phyloP scores from a whole-genome alignment of 1,140 invertebrate species.

The Arctopsyche grandis region DNA sequence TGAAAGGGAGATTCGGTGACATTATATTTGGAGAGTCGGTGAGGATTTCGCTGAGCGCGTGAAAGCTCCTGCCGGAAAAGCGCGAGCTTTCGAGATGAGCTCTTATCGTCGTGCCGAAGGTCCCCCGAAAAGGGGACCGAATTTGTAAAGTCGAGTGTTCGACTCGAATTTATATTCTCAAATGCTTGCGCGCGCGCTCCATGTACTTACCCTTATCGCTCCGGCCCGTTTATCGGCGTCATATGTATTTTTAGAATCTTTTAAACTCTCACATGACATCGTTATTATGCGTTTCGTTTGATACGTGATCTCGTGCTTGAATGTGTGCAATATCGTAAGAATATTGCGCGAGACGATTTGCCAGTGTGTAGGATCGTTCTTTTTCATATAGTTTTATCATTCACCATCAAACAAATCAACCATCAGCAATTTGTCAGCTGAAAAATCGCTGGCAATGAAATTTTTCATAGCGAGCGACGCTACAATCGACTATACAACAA shows the following conservation, averaged over 20 bases:
- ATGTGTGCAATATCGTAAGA: too few relatives aligned
- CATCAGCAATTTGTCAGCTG: too few relatives aligned
- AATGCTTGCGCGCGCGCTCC: not conserved
- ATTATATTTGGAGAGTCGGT: constrained; percentile 43
- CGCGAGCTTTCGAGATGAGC: constrained; percentile 36
- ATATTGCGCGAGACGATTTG: not conserved
- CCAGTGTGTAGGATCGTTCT: not conserved
- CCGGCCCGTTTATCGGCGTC: not conserved
- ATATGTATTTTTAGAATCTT: not conserved
- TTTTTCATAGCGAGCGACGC: too few relatives aligned
- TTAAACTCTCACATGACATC: not conserved
- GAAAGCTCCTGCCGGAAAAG: constrained; percentile 22
- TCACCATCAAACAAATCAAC: not conserved
- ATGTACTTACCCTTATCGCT: not conserved
- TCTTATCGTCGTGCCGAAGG: constrained; percentile 16
- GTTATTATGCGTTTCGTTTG: constrained; percentile 4
- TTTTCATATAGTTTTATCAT: not conserved
- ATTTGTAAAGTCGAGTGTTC: constrained; percentile 27
- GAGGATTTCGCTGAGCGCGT: constrained; percentile 29
- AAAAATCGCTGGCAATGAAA: too few relatives aligned
- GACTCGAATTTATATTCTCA: constrained; percentile 18
- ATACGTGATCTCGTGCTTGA: not conserved
- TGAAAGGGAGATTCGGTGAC: constrained; percentile 44
- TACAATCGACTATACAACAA: too few relatives aligned
- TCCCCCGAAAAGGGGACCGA: constrained; percentile 2